Evolutionary conservation across 92 coral and sea anemone genomes (phyloP).

Genomic region (Epizoanthus stellaris): DNA sequence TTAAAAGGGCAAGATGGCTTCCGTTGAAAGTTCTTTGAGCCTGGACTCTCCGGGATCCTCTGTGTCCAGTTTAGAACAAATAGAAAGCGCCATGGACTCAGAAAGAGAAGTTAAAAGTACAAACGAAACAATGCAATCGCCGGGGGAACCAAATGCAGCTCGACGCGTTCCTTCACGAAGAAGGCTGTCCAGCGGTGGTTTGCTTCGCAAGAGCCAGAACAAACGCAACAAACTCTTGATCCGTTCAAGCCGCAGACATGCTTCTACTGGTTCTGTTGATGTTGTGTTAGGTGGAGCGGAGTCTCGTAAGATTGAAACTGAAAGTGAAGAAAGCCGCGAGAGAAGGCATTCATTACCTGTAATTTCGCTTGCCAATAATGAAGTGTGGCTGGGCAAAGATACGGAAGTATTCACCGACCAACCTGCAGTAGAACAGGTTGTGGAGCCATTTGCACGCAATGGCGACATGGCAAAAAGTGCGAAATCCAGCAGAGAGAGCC

Average conservation of each 20-base stretch:
- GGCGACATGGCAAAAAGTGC: background rate
- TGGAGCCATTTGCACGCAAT: background rate
- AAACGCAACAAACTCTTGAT: background rate
- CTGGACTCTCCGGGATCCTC: background rate
- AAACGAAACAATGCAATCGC: background rate
- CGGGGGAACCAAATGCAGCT: background rate
- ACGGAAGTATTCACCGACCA: background rate
- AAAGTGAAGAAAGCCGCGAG: constrained; percentile 4
- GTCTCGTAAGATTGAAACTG: background rate
- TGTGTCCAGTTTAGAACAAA: background rate
- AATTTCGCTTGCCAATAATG: background rate
- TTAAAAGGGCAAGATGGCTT: constrained; percentile 31
- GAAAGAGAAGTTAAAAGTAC: background rate
- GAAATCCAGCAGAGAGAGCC: background rate
- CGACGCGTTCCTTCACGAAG: constrained; percentile 29
- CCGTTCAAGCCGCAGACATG: constrained; percentile 10
- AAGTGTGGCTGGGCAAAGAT: background rate
- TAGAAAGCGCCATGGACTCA: background rate
- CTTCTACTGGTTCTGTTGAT: background rate
- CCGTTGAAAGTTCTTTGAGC: background rate
- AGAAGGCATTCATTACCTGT: constrained; percentile 23
- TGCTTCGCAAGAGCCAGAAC: constrained; percentile 36
- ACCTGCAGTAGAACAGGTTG: background rate
- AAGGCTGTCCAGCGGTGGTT: constrained; percentile 32
- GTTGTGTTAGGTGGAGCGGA: background rate